Conservation (phyloP, 2,797 vertebrate species). For the Paramormyrops hopkinsi region DNA sequence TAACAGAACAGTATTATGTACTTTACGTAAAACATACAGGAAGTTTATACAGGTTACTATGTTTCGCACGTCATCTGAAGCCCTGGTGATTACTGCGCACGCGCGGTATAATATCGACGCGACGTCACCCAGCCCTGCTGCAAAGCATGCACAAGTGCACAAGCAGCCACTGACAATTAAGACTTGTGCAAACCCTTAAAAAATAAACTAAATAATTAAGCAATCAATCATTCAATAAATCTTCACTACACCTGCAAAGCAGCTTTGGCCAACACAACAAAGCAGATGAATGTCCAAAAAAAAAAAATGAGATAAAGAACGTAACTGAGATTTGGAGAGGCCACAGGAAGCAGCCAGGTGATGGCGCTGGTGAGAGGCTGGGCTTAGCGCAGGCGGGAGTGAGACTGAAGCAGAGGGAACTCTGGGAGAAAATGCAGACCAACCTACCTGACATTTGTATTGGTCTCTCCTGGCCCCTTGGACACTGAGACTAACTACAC, state of each 20-base stretch:
- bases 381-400: slow-evolving; percentile 33
- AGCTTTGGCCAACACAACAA: not conserved
- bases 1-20: not conserved
- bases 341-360: slow-evolving; percentile 14
- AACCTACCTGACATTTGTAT: slow-evolving; percentile 64
- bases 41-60: not conserved
- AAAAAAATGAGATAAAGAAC: slow-evolving; percentile 8
- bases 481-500: slow-evolving; percentile 73
- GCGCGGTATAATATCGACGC: not conserved
- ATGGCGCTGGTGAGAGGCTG: not conserved
- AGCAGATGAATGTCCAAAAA: not conserved
- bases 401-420: slow-evolving; percentile 26
- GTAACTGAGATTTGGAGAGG: not conserved
- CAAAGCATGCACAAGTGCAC: not conserved
- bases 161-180: not conserved
- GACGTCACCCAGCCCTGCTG: not conserved
- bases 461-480: slow-evolving; percentile 64
- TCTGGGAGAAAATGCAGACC: slow-evolving; percentile 24
- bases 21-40: not conserved
- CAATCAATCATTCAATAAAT: not conserved
- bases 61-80: not conserved
- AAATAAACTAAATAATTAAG: not conserved
- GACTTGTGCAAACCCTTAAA: not conserved
- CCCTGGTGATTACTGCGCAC: not conserved
- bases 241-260: not conserved